Conservation (phyloP, 2,888 invertebrate genomes). For the Sesia bembeciformis region DNA sequence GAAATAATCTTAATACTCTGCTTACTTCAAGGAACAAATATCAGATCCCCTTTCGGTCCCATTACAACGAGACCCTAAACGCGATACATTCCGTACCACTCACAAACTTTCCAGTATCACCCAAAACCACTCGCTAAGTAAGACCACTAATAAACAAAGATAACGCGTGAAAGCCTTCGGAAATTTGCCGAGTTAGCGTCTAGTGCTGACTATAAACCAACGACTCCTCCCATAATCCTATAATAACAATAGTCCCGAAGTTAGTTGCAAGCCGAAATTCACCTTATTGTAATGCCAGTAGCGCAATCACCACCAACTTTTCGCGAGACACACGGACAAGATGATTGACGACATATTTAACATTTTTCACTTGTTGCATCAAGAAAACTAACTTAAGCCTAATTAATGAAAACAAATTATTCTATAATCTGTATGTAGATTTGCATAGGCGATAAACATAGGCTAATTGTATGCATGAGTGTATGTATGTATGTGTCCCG, state of each 20-base stretch:
- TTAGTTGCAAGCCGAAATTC: not conserved
- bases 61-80: not conserved
- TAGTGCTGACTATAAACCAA: not conserved
- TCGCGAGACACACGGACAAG: not conserved
- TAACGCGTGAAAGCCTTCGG: not conserved
- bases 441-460: too few species aligned
- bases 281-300: not conserved
- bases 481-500: too few species aligned
- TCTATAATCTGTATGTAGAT: too few species aligned
- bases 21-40: too few species aligned
- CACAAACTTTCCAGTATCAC: not conserved
- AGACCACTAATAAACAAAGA: not conserved
- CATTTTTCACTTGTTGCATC: too few species aligned
- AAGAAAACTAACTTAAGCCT: too few species aligned
- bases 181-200: not conserved
- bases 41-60: not conserved
- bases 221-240: not conserved
- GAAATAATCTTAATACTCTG: too few species aligned
- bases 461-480: too few species aligned
- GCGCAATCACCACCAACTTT: not conserved
- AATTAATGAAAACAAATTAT: too few species aligned
- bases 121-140: not conserved
- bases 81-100: not conserved
- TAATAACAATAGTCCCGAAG: not conserved
- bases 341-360: not conserved